Base-by-base conservation (phyloP, 2,797 vertebrate species). In the Podarcis siculus region DNA sequence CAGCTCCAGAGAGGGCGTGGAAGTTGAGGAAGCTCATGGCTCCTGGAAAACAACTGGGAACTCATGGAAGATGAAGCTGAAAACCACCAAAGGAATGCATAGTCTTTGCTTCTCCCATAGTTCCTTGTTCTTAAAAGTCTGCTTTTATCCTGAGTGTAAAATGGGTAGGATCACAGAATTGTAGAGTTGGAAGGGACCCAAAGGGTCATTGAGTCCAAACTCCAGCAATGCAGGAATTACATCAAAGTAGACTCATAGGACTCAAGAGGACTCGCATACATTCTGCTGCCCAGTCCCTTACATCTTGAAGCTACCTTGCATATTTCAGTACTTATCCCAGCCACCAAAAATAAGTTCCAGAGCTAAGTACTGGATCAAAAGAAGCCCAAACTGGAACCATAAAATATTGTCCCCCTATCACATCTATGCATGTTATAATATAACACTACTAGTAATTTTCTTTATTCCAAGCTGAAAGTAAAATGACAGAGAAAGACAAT, bases 391-490 rank as follows among this genome's bases (percentile, higher is more conserved):
- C 25, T 45, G 61, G 81, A 83, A 39, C 25, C 32, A 10, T 30
- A 75, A 61, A 25, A 45, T 42, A 58, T 55, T 4, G n/a, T 1
- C 10, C 5, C 49, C 4, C 58, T 19, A 64, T 64, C 64, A 89
- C 87, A 17, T 81, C 88, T 89, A 95, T 94, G 87, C 35, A 64
- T 25, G 91, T 90, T 93, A 95, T 90, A 93, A 92, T 92, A 94
- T 91, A 89, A 83, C 71, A 82, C 64, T 1, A 89, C 93, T 90
- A 89, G 89, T 79, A 85, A 86, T 79, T 90, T 85, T 79, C 3
- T 0, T 87, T 92, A 90, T 75, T 93, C 82, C 77, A 81, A 75
- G 72, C 2, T 30, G 66, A 78, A 64, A 82, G 83, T 92, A 81
- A 81, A 91, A 91, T 58, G 83, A 93, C 93, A 88, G 82, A 94